Base-by-base conservation (phyloP, 2,797 vertebrate genomes). In the Anas capensis region DNA sequence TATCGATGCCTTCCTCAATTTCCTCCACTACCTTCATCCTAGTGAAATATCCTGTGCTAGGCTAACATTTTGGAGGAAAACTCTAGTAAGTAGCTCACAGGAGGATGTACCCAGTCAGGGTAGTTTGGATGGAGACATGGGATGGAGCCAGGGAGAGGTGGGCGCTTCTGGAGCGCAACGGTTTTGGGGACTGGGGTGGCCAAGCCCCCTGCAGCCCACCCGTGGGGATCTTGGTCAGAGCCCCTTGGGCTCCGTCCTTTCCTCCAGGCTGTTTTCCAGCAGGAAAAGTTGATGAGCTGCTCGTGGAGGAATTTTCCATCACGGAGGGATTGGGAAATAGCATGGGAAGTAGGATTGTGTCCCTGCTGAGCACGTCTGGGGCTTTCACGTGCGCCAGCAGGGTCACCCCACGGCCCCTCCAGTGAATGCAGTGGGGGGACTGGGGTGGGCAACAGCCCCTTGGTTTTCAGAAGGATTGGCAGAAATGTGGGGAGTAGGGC, bases 371-470 rank as follows among this genome's bases (percentile, higher is more conserved):
- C 1, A 19, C 2, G 0, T 24, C 48, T 8, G 42, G 38, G 46
- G 15, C 16, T 44, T 23, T 13, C 51, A 5, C 11, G 1, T 5
- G 4, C 0, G 0, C 38, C 4, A 0, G 1, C 0, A 1, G 27
- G 38, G 16, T 38, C 60, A 18, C 33, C 56, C 65, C 11, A 0
- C 4, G 11, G 21, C 36, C 69, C 36, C 34, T 31, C 46, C 62
- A 12, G 23, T 20, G 49, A 11, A 2, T 4, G 0, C 2, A 2
- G 3, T n/a, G 15, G n/a, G 10, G 36, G 18, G 13, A 42, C 5
- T 7, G 3, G 51, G 17, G 11, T 58, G 23, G 17, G 73, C 2
- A 1, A 4, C 56, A 23, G 27, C 66, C 42, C 0, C 0, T 27
- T 3, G 5, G 4, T 14, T 7, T 73, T 29, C 44, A 15, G 65